Evolutionary conservation across 2,113 vertebrate genomes (phyloP).

Genomic region (Rhinolophus sinicus): DNA sequence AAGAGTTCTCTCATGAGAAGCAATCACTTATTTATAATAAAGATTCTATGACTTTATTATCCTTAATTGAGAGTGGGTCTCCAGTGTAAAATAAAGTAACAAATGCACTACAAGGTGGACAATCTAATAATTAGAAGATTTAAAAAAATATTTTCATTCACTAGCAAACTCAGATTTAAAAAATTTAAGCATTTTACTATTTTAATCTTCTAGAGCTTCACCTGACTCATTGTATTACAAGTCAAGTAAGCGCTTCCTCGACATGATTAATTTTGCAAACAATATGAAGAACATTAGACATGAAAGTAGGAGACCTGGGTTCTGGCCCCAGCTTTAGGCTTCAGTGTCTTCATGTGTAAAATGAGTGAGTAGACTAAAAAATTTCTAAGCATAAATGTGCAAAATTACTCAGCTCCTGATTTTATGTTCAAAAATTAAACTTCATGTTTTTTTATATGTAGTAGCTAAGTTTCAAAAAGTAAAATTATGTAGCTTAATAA

Average conservation of each 20-base stretch:
- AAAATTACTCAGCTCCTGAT: background rate
- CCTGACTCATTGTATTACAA: constrained; percentile 17
- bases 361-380: background rate
- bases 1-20: background rate
- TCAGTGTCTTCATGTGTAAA: background rate
- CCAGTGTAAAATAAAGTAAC: constrained; percentile 40
- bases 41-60: constrained; percentile 29
- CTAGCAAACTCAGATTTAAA: constrained; percentile 21
- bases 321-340: background rate
- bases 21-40: constrained; percentile 9
- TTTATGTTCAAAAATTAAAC: constrained; percentile 47
- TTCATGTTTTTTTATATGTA: background rate
- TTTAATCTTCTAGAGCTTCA: constrained; percentile 40
- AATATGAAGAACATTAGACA: background rate
- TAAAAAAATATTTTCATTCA: background rate
- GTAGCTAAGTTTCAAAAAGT: constrained; percentile 3
- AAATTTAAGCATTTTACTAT: constrained; percentile 14
- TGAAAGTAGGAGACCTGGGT: background rate
- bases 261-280: background rate
- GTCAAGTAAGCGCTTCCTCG: background rate
- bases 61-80: background rate
- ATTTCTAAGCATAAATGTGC: background rate
- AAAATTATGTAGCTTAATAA: constrained; percentile 11
- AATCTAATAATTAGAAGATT: background rate
- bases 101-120: background rate